Percentiles rank a stretch among this genome's conserved stretches.
phyloP scores from a whole-genome alignment of 2,797 vertebrate genomes.

The Acanthornis magna region DNA sequence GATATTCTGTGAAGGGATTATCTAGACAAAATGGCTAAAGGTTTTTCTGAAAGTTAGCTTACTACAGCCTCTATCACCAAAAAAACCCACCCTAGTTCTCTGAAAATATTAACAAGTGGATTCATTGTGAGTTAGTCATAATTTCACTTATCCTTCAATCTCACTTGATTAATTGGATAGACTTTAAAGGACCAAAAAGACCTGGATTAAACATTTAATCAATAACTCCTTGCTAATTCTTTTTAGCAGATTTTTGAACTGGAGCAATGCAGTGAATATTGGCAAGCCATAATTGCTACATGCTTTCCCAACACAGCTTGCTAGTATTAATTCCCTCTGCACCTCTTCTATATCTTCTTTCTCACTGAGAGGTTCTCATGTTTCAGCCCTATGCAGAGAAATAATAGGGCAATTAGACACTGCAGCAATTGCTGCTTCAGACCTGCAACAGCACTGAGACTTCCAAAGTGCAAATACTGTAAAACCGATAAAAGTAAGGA shows the following conservation, averaged over 20 bases:
- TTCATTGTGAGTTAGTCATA: not conserved
- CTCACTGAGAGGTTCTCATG: not conserved
- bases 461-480: not conserved
- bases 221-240: not conserved
- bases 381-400: not conserved
- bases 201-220: not conserved
- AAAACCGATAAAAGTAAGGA: not conserved
- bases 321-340: not conserved
- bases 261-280: not conserved
- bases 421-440: not conserved
- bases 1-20: not conserved
- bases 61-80: not conserved
- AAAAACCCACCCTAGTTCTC: fast-evolving
- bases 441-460: not conserved
- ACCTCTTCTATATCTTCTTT: not conserved
- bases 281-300: not conserved
- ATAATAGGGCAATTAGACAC: not conserved
- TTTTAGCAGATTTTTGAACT: not conserved
- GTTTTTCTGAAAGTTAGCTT: not conserved
- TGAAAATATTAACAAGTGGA: not conserved
- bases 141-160: not conserved
- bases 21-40: not conserved
- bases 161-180: not conserved
- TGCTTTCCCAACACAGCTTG: not conserved
- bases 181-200: not conserved